These are phyloP conservation scores for Dermatemys mawii DNA, from an alignment of 2,113 vertebrate species.

Conservation along the genomic window DNA sequence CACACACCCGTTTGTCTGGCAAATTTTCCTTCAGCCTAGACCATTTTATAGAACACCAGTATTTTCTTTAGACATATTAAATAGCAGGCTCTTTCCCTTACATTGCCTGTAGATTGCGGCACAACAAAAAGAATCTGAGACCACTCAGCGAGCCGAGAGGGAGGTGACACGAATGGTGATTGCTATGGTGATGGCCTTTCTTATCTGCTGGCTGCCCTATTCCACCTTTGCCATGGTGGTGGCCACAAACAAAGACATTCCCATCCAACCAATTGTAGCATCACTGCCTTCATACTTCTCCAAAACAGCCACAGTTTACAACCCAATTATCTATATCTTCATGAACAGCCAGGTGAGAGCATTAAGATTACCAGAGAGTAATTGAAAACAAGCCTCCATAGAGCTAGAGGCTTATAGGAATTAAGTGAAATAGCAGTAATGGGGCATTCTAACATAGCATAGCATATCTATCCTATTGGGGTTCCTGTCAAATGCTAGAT, in stretches of 20 bases:
- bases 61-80: fast-evolving
- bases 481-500: neutral
- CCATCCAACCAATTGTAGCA: slow-evolving; percentile 59
- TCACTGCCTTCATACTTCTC: slow-evolving; percentile 79
- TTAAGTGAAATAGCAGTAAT: neutral
- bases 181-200: slow-evolving; percentile 72
- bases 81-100: fast-evolving
- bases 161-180: slow-evolving; percentile 73
- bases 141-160: slow-evolving; percentile 57
- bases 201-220: slow-evolving; percentile 77
- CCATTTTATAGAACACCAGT: neutral
- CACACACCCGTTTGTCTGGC: neutral
- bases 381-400: fast-evolving
- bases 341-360: slow-evolving; percentile 77
- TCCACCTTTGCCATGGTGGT: slow-evolving; percentile 69
- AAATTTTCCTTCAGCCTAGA: no score
- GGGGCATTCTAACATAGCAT: neutral
- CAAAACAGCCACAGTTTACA: slow-evolving; percentile 75
- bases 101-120: neutral
- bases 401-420: neutral
- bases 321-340: slow-evolving; percentile 76
- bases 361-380: neutral
- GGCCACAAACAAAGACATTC: slow-evolving; percentile 61
- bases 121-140: slow-evolving; percentile 61
- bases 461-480: neutral